Conservation (phyloP, 2,797 vertebrate genomes). For the Tapirus indicus region DNA sequence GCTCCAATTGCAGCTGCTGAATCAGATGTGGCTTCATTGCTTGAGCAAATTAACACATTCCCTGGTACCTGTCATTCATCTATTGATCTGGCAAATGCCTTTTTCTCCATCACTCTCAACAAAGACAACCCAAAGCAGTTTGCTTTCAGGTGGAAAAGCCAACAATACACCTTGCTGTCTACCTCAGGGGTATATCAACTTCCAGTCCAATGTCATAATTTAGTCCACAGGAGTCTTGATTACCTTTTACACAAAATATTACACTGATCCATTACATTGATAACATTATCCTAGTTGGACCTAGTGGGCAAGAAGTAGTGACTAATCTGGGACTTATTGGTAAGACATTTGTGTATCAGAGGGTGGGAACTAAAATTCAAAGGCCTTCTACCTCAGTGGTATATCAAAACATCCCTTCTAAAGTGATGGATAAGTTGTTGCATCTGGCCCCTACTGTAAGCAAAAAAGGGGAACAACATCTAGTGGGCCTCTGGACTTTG, state of each 20-base stretch:
- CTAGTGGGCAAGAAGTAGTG: too few species aligned
- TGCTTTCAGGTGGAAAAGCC: not conserved
- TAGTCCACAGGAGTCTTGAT: not conserved
- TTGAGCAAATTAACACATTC: not conserved
- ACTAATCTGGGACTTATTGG: not conserved
- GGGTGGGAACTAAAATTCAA: not conserved
- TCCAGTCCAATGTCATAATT: not conserved
- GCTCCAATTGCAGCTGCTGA: not conserved
- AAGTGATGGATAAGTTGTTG: not conserved
- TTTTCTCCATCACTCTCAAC: not conserved
- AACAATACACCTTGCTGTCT: not conserved
- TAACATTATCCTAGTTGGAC: not conserved
- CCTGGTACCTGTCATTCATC: not conserved
- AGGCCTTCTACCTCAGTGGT: not conserved
- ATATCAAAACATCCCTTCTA: not conserved
- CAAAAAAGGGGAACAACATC: not conserved
- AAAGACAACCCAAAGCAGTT: not conserved
- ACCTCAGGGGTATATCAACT: not conserved
- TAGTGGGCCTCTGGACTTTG: not conserved
- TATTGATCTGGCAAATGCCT: not conserved
- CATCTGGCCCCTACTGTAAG: not conserved
- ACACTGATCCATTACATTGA: too few species aligned
- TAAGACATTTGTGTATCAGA: not conserved
- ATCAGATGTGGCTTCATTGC: not conserved
- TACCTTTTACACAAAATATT: not conserved